Evolutionary conservation across 2,113 vertebrate genomes (phyloP).

Genomic region (Geococcyx californianus): DNA sequence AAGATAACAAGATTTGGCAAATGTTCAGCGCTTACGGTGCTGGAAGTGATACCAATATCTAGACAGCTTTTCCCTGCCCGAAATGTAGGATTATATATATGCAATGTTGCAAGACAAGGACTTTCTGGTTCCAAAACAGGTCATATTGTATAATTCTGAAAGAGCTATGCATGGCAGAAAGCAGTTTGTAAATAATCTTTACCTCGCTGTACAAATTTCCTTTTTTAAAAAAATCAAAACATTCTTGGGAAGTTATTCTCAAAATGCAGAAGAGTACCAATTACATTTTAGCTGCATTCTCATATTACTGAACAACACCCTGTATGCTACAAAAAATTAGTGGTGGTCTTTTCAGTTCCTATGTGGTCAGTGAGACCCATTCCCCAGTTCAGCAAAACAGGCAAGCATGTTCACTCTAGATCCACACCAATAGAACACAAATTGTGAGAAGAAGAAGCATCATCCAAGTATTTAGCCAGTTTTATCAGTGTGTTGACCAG

Average conservation of each 20-base stretch:
- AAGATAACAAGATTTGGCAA: not conserved
- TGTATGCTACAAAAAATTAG: not conserved
- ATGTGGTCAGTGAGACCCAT: not conserved
- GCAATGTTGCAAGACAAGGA: not conserved
- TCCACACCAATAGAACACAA: not conserved
- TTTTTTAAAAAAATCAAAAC: not conserved
- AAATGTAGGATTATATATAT: not conserved
- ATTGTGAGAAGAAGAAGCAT: not conserved
- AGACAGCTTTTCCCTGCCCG: not conserved
- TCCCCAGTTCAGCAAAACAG: not conserved
- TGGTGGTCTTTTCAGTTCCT: not conserved
- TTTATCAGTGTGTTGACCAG: not conserved
- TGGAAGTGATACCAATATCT: not conserved
- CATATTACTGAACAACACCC: not conserved
- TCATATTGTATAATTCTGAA: not conserved
- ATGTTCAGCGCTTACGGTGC: not conserved
- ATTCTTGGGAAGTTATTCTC: not conserved
- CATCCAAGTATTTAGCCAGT: not conserved
- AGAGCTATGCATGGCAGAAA: not conserved
- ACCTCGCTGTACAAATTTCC: not conserved
- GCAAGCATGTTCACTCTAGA: accelerated
- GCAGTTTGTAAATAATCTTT: not conserved
- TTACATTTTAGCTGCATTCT: not conserved
- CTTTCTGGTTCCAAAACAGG: not conserved
- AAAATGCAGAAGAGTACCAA: not conserved